phyloP scores from a whole-genome alignment of 2,113 vertebrate species.

The Suricata suricatta region DNA sequence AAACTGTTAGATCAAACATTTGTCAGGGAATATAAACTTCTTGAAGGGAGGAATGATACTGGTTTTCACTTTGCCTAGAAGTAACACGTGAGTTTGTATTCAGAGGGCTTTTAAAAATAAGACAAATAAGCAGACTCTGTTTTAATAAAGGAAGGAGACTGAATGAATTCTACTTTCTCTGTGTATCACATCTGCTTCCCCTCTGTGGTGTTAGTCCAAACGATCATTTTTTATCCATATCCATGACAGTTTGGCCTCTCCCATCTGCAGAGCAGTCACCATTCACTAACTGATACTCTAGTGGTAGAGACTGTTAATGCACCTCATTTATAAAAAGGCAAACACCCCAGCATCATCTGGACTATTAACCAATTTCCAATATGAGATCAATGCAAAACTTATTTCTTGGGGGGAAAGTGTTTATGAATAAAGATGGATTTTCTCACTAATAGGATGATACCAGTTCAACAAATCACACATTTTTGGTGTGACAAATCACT shows the following conservation, averaged over 20 bases:
- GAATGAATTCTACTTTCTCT: constrained; percentile 57
- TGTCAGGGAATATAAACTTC: not conserved
- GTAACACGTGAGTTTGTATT: not conserved
- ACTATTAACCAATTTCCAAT: constrained; percentile 47
- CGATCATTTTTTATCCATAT: constrained; percentile 56
- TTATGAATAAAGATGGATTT: constrained; percentile 57
- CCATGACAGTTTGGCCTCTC: constrained; percentile 61
- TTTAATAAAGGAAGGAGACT: constrained; percentile 60
- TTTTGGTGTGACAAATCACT: not conserved
- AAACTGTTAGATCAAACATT: not conserved
- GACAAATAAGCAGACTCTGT: constrained; percentile 48
- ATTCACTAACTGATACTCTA: constrained; percentile 61
- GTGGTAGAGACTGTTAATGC: constrained; percentile 65
- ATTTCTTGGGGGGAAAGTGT: not conserved
- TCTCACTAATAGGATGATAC: constrained; percentile 21
- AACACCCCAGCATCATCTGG: constrained; percentile 55
- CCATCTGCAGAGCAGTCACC: constrained; percentile 35
- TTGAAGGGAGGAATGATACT: constrained; percentile 3
- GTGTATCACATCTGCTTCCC: constrained; percentile 64
- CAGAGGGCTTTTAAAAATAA: constrained; percentile 49
- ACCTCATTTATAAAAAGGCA: constrained; percentile 73
- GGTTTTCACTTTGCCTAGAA: constrained; percentile 20
- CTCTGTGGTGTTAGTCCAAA: constrained; percentile 64
- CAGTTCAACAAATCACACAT: not conserved
- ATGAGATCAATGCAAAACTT: constrained; percentile 47